A percentile compares a stretch with the other conserved stretches of the same genome.
These are phyloP conservation scores for Neocrepidodera transversa DNA, from an alignment of 2,888 invertebrate genomes.

Conservation along the genomic window DNA sequence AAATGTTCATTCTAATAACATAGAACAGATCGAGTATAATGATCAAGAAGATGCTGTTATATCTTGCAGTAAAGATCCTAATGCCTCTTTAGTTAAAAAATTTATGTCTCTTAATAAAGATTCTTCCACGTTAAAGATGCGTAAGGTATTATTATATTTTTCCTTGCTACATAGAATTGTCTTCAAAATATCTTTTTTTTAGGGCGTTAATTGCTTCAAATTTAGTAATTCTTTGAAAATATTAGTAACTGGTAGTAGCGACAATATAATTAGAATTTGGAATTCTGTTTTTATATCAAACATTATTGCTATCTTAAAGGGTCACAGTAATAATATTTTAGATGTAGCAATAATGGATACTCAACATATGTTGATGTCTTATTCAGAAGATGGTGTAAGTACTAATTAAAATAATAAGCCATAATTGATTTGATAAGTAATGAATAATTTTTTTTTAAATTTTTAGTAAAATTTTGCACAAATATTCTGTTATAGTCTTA, in stretches of 20 bases:
- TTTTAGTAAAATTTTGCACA: no score
- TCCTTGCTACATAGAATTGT: neutral
- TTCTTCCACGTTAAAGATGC: slow-evolving; percentile 65
- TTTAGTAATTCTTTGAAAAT: slow-evolving; percentile 61
- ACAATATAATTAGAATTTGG: slow-evolving; percentile 67
- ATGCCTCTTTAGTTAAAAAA: slow-evolving; percentile 61
- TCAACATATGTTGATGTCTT: slow-evolving; percentile 63
- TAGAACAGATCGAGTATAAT: slow-evolving; percentile 62
- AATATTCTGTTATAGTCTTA: no score
- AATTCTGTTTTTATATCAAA: slow-evolving; percentile 61
- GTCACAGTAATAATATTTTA: slow-evolving; percentile 59
- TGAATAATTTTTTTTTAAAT: no score
- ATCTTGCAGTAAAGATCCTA: slow-evolving; percentile 66
- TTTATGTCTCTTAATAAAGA: slow-evolving; percentile 62
- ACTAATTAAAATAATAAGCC: neutral
- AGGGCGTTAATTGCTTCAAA: slow-evolving; percentile 69
- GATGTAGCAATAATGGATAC: slow-evolving; percentile 65
- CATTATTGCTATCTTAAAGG: slow-evolving; percentile 55
- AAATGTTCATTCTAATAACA: slow-evolving; percentile 62
- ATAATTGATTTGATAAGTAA: neutral
- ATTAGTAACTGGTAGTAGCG: slow-evolving; percentile 65
- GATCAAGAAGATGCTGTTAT: slow-evolving; percentile 62
- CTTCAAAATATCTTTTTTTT: slow-evolving; percentile 30
- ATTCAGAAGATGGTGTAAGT: slow-evolving; percentile 66
- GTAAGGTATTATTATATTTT: slow-evolving; percentile 54